Conservation (phyloP, 2,888 invertebrate species). For the Ormyrus nitidulus region DNA sequence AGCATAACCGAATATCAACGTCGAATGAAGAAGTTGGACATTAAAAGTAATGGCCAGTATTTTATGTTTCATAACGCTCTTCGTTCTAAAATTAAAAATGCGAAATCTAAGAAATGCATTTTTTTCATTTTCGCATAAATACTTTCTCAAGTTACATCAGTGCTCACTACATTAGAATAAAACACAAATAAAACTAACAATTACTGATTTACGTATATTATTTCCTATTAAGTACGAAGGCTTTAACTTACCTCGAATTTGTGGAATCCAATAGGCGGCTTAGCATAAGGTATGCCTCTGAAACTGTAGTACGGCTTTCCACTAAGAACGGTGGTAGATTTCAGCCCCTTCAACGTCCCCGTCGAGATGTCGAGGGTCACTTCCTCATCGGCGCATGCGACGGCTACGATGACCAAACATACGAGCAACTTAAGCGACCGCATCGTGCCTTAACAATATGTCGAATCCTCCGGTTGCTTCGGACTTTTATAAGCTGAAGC, state of each 20-base stretch:
- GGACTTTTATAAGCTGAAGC: conserved; percentile 49
- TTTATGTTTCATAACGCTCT: too few species aligned
- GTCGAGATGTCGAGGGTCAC: conserved; percentile 65
- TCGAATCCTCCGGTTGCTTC: background rate
- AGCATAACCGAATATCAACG: too few species aligned
- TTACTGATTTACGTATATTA: background rate
- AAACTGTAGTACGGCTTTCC: conserved; percentile 66
- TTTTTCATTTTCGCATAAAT: background rate
- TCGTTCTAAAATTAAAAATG: too few species aligned
- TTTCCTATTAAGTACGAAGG: background rate
- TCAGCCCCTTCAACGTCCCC: conserved; percentile 66
- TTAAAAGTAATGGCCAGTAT: too few species aligned
- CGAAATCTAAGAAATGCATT: background rate
- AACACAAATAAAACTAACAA: background rate
- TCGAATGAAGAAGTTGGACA: too few species aligned
- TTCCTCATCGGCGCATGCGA: conserved; percentile 59
- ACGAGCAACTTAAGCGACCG: conserved; percentile 45
- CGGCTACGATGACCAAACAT: conserved; percentile 18
- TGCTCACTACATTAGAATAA: background rate
- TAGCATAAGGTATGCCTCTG: conserved; percentile 70
- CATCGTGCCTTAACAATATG: conserved; percentile 52
- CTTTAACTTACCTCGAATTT: conserved; percentile 66
- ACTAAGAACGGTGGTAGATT: conserved; percentile 60
- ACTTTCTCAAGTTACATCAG: background rate
- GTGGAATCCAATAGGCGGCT: conserved; percentile 65